These are phyloP conservation scores for Trichomycterus rosablanca DNA, from an alignment of 2,113 vertebrate species.

Conservation along the genomic window DNA sequence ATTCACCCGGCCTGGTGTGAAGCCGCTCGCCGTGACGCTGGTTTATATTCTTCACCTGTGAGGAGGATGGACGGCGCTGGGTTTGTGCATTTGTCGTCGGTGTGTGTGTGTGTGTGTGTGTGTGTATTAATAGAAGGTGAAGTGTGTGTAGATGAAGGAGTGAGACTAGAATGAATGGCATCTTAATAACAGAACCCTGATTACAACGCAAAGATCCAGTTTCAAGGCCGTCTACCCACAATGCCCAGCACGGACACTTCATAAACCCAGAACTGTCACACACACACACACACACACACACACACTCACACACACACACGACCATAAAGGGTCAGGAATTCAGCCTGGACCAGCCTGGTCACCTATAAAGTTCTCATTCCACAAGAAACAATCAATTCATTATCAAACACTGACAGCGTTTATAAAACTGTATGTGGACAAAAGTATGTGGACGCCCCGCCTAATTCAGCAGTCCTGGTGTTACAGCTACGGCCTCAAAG, in stretches of 20 bases:
- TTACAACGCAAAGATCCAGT: neutral
- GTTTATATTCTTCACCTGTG: no score
- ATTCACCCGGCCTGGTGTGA: no score
- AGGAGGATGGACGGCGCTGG: no score
- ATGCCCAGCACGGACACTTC: neutral
- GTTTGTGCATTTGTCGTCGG: no score
- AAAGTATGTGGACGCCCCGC: no score
- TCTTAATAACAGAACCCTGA: conserved; percentile 3
- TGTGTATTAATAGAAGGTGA: conserved; percentile 5
- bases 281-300: neutral
- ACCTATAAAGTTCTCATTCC: no score
- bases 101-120: neutral
- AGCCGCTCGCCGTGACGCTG: no score
- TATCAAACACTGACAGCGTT: no score
- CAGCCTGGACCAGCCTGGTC: neutral
- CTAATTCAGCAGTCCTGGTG: no score
- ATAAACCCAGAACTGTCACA: conserved; percentile 5
- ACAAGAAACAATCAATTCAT: no score
- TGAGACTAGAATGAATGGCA: neutral
- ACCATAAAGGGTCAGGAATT: conserved; percentile 2
- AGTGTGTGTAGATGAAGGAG: neutral
- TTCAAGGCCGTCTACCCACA: conserved; percentile 8
- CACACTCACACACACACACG: neutral
- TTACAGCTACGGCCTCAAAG: no score
- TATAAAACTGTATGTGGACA: no score